Base-by-base conservation (phyloP, 2,888 invertebrate genomes). In the Drosophila meridiana region DNA sequence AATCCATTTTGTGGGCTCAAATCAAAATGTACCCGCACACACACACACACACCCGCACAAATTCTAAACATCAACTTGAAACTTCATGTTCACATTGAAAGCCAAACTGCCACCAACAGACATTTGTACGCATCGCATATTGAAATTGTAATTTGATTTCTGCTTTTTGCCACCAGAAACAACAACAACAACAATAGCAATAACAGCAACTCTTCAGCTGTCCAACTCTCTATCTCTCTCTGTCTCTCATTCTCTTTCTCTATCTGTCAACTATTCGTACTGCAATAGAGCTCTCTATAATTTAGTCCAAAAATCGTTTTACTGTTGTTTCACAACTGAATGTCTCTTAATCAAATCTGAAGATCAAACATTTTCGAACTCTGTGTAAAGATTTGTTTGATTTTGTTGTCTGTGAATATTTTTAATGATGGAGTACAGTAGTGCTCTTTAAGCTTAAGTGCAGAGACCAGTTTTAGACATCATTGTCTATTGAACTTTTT, bases 81-180 rank as follows among this genome's bases (percentile, higher is more conserved):
- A 83, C 79, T 84, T 87, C 84, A 87, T 84, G 84, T 76, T 86
- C 81, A 88, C 85, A 84, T 82, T 80, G 87, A 89, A 87, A 83
- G 76, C 84, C 81, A 88, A 78, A 90, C 82, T 86, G 84, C 84
- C 90, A 89, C 82, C 78, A 83, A 72, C 89, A 81, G 85, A 89
- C 89, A 85, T 79, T 89, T 82, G 84, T 84, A 89, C 89, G 85
- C 89, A 84, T 75, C 66, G 87, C 85, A 86, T 89, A 86, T 86
- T 87, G 85, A 86, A 86, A 86, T 87, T 89, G 90, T 89, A 87
- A 86, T 86, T 86, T 86, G 88, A 87, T 89, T 86, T 86, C 83
- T 89, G 89, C 76, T 80, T 74, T 83, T 73, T 87, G 85, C 87
- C 84, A 79, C 71, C 82, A 83, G 60, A 73, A 78, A 66, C 60